phyloP scores from a whole-genome alignment of 2,113 vertebrate genomes.

The Poeciliopsis turrubarensis region DNA sequence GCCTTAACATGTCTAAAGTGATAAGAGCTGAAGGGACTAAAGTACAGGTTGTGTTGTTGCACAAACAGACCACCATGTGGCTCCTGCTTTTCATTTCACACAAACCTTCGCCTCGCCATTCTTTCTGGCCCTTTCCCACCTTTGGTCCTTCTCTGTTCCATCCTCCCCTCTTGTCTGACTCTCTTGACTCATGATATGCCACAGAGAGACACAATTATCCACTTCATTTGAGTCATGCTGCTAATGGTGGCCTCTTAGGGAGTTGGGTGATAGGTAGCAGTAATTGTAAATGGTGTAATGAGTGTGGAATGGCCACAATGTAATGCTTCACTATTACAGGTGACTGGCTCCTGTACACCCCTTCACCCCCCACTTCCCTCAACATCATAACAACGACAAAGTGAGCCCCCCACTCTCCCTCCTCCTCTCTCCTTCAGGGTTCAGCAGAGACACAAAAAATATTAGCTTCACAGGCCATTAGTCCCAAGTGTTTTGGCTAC shows the following conservation, averaged over 20 bases:
- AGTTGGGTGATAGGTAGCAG: conserved; percentile 75
- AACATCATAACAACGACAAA: conserved; percentile 52
- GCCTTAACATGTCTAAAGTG: background rate
- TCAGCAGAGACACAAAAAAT: conserved; percentile 70
- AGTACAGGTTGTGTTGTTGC: background rate
- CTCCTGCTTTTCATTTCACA: conserved; percentile 7
- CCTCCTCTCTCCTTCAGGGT: conserved; percentile 57
- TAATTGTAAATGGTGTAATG: conserved; percentile 84
- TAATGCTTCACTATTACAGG: conserved; percentile 75
- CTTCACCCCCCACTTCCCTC: conserved; percentile 7
- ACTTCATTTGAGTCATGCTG: conserved; percentile 83
- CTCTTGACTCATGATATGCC: conserved; percentile 77
- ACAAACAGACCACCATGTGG: background rate
- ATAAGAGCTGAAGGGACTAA: no score
- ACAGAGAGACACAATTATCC: conserved; percentile 84
- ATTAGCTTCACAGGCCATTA: conserved; percentile 77
- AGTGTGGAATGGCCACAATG: conserved; percentile 77
- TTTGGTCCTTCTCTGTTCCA: conserved; percentile 40
- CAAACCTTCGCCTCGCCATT: conserved; percentile 31
- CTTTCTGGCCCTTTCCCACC: conserved; percentile 27
- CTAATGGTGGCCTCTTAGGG: conserved; percentile 80
- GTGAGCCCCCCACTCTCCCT: conserved; percentile 25
- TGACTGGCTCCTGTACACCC: conserved; percentile 70
- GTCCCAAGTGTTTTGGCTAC: conserved; percentile 68
- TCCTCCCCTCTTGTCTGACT: conserved; percentile 59